Evolutionary conservation across 2,888 invertebrate species (phyloP).

Genomic region (Leucophenga maculata): DNA sequence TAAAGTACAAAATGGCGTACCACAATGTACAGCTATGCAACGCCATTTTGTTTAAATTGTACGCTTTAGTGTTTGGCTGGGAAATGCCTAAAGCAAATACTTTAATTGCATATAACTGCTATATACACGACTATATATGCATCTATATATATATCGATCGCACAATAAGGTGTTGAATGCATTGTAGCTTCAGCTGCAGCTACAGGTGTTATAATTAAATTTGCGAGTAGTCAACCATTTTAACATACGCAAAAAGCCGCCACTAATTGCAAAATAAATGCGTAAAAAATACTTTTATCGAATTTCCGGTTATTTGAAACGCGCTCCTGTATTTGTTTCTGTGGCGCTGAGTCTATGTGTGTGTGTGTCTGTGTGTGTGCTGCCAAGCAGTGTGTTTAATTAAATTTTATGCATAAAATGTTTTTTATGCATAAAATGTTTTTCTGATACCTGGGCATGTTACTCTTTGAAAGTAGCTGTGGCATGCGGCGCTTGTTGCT

Average conservation of each 20-base stretch:
- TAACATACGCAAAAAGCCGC: neutral
- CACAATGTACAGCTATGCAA: slow-evolving; percentile 8
- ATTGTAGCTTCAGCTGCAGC: neutral
- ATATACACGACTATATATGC: too few relatives aligned
- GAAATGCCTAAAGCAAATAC: neutral
- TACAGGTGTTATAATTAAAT: slow-evolving; percentile 22
- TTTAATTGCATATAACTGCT: too few relatives aligned
- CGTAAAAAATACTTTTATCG: slow-evolving; percentile 32
- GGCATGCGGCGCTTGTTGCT: too few relatives aligned
- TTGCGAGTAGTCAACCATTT: too few relatives aligned
- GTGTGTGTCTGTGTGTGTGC: slow-evolving; percentile 5
- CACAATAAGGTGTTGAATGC: too few relatives aligned
- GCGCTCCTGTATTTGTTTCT: neutral
- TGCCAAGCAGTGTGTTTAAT: slow-evolving; percentile 41
- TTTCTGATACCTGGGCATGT: too few relatives aligned
- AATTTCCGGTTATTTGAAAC: slow-evolving; percentile 37
- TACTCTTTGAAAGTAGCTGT: too few relatives aligned
- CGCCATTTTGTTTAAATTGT: slow-evolving; percentile 1
- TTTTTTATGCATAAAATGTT: too few relatives aligned
- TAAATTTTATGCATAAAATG: slow-evolving; percentile 28
- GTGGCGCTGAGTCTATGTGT: slow-evolving; percentile 21
- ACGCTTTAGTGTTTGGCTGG: neutral
- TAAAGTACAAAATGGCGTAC: neutral
- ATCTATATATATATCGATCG: too few relatives aligned
- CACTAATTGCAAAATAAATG: slow-evolving; percentile 34